Conservation (phyloP, 2,797 vertebrate species). For the Arremon brunneinucha region DNA sequence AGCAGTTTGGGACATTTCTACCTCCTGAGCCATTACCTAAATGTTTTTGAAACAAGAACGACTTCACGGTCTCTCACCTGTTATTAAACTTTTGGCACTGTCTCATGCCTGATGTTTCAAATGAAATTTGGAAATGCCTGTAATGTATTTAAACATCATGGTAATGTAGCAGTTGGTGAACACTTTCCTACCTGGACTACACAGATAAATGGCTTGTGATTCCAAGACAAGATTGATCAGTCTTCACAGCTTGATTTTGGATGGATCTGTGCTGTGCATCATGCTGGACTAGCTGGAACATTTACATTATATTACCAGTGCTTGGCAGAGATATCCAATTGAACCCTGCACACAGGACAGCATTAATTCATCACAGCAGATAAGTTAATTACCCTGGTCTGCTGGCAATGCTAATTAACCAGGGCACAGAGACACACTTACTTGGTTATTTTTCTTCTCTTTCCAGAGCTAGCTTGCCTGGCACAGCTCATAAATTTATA, state of each 20-base stretch:
- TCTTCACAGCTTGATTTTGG: background rate
- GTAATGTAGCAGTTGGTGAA: background rate
- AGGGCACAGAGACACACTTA: background rate
- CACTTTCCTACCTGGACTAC: background rate
- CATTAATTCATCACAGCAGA: conserved; percentile 31
- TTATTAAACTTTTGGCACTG: background rate
- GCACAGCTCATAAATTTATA: background rate
- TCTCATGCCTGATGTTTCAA: background rate
- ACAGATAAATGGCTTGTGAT: background rate
- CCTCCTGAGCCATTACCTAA: background rate
- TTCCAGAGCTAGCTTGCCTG: background rate
- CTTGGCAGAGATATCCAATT: background rate
- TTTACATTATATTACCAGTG: background rate
- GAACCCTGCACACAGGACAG: background rate
- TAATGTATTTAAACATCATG: background rate
- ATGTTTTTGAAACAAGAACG: background rate
- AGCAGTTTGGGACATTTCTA: background rate
- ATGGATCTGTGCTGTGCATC: background rate
- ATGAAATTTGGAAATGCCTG: background rate
- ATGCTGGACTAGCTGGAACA: background rate
- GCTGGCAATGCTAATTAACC: conserved; percentile 18
- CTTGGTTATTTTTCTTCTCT: conserved; percentile 19
- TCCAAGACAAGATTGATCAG: background rate
- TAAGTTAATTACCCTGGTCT: conserved; percentile 43
- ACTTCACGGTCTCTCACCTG: background rate